Base-by-base conservation (phyloP, 2,888 invertebrate species). In the Gonocerus acuteangulatus region DNA sequence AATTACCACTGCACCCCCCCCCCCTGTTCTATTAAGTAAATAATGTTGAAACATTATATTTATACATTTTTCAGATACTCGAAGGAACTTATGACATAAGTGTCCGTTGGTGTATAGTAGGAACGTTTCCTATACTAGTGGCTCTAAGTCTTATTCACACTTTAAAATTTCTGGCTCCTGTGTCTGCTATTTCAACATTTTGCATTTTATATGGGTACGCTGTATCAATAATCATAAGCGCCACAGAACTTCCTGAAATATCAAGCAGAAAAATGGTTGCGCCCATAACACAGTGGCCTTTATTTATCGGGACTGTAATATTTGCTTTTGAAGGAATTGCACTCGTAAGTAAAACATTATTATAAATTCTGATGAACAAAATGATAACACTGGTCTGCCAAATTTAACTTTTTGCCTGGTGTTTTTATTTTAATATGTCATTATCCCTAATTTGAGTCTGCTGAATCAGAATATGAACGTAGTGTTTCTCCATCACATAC, bases 261-360 rank as follows among this genome's bases (percentile, higher is more conserved):
- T 21, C 54, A n/a, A 77, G 81, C 39, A 79, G 87, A 63, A 73
- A 73, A 0, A 82, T 82, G 66, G 75, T 87, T 13, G 85, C 84
- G 0, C 48, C 66, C 16, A 66, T 66, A 61, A 71, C 74, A 62
- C 79, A 79, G 63, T 75, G 89, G 62, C 95, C 97, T 0, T 76
- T 97, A 13, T 97, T 89, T 74, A 95, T 97, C 72, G 96, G 96
- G 48, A 96, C 95, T 0, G 93, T 92, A 21, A 84, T 99, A 61
- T 99, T 91, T 74, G 90, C 96, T 2, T 97, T 96, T 72, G 97
- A 97, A 78, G 97, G 95, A 65, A 96, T 97, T 67, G 89, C 89
- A 58, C 74, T 91, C 79, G 90, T 87, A 73, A 81, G 80, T 74
- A 32, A 39, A 15, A 22, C 9, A 9, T 3, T 39, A 9, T 39